Conservation (phyloP, 2,113 vertebrate species). For the Haemorhous mexicanus region DNA sequence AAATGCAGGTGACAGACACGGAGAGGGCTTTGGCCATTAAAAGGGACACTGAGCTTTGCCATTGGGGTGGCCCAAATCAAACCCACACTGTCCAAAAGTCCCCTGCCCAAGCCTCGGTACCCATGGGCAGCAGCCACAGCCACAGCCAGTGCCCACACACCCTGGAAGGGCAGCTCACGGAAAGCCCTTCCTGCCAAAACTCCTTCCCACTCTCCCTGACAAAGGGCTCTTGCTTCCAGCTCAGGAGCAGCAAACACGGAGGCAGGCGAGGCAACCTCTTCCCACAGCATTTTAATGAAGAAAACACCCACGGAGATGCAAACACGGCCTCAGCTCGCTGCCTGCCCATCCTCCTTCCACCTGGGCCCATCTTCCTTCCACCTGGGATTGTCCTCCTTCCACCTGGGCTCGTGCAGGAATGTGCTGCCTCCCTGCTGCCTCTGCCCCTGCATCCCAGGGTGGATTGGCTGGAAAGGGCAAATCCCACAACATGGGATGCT, state of each 20-base stretch:
- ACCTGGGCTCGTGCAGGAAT: background rate
- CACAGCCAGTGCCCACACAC: fast-evolving
- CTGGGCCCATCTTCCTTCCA: background rate
- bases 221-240: background rate
- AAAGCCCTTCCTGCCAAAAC: background rate
- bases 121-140: fast-evolving
- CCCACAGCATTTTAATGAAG: slow-evolving; percentile 39
- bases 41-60: fast-evolving
- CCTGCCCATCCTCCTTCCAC: background rate
- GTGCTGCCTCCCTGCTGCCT: background rate
- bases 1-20: background rate
- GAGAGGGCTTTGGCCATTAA: fast-evolving
- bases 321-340: background rate
- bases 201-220: background rate
- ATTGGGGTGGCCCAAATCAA: fast-evolving
- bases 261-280: background rate
- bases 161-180: fast-evolving
- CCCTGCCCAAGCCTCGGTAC: background rate
- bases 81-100: fast-evolving
- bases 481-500: fast-evolving
- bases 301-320: background rate
- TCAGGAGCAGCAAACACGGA: background rate
- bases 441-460: fast-evolving
- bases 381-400: no score
- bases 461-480: fast-evolving